A percentile compares a stretch with the other conserved stretches of the same genome.
phyloP scores from a whole-genome alignment of 2,888 invertebrate genomes.

The Eupithecia inturbata region DNA sequence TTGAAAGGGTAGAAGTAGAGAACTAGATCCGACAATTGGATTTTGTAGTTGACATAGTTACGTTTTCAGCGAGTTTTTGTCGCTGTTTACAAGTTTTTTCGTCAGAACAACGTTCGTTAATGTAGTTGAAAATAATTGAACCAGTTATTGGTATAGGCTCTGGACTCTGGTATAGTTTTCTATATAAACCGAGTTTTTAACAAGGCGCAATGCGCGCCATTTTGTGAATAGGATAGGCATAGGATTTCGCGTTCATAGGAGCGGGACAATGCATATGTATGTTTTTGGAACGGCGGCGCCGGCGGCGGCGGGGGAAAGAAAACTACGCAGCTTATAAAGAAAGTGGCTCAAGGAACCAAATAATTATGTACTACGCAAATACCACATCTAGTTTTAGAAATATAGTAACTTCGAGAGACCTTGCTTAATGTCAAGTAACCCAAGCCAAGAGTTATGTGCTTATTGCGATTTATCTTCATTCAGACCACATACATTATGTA shows the following conservation, averaged over 20 bases:
- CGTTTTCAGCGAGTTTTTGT: not conserved
- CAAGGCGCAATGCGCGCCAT: too few relatives aligned
- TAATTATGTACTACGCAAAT: too few relatives aligned
- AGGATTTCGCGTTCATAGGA: too few relatives aligned
- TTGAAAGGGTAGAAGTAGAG: constrained; percentile 49
- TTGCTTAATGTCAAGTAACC: constrained; percentile 76
- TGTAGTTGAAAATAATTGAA: not conserved
- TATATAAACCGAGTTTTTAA: too few relatives aligned
- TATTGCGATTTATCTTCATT: constrained; percentile 76
- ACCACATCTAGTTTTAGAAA: constrained; percentile 23
- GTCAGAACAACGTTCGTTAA: not conserved
- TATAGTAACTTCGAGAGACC: constrained; percentile 48
- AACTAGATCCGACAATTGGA: constrained; percentile 45
- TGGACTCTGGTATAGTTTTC: too few relatives aligned
- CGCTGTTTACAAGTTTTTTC: not conserved
- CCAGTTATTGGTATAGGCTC: not conserved
- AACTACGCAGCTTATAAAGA: too few relatives aligned
- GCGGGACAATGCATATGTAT: too few relatives aligned
- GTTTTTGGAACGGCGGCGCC: too few relatives aligned
- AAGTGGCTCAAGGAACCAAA: too few relatives aligned
- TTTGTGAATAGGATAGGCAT: too few relatives aligned
- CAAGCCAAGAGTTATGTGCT: constrained; percentile 76
- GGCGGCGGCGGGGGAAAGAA: too few relatives aligned
- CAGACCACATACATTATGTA: constrained; percentile 63
- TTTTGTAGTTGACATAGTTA: not conserved